phyloP scores from a whole-genome alignment of 2,888 invertebrate genomes.

The Sussaba pulchella region DNA sequence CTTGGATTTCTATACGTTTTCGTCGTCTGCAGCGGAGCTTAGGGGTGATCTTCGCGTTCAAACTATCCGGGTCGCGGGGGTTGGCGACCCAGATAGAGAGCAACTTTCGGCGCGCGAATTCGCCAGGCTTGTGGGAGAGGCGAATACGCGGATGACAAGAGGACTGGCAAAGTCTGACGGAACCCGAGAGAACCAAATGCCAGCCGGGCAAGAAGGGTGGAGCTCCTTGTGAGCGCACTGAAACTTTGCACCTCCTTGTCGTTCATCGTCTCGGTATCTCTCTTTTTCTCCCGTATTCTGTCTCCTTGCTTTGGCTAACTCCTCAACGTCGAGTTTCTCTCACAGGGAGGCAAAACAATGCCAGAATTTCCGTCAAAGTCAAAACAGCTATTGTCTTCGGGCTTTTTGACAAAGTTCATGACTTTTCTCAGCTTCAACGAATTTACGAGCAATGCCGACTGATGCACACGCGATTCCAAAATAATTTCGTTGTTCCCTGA shows the following conservation, averaged over 20 bases:
- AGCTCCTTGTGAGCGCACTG: slow-evolving; percentile 49
- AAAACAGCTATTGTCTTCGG: slow-evolving; percentile 66
- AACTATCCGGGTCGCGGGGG: slow-evolving; percentile 69
- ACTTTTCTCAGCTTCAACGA: slow-evolving; percentile 10
- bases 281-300: background rate
- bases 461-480: background rate
- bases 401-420: slow-evolving; percentile 9
- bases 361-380: slow-evolving; percentile 69
- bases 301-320: background rate
- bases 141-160: slow-evolving; percentile 41
- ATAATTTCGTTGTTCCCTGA: slow-evolving; percentile 15
- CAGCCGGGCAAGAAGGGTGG: slow-evolving; percentile 59
- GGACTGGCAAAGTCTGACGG: slow-evolving; percentile 17
- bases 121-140: slow-evolving; percentile 46
- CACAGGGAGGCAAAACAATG: slow-evolving; percentile 71
- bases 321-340: slow-evolving; percentile 5
- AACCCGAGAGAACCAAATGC: slow-evolving; percentile 37
- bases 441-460: background rate
- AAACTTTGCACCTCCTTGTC: slow-evolving; percentile 55
- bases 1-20: slow-evolving; percentile 27
- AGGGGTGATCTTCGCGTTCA: slow-evolving; percentile 26
- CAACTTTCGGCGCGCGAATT: slow-evolving; percentile 56
- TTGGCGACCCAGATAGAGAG: slow-evolving; percentile 71
- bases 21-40: slow-evolving; percentile 44
- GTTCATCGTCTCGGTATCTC: slow-evolving; percentile 10